Evolutionary conservation across 2,113 vertebrate species (phyloP).

Genomic region (Psettodes erumei): DNA sequence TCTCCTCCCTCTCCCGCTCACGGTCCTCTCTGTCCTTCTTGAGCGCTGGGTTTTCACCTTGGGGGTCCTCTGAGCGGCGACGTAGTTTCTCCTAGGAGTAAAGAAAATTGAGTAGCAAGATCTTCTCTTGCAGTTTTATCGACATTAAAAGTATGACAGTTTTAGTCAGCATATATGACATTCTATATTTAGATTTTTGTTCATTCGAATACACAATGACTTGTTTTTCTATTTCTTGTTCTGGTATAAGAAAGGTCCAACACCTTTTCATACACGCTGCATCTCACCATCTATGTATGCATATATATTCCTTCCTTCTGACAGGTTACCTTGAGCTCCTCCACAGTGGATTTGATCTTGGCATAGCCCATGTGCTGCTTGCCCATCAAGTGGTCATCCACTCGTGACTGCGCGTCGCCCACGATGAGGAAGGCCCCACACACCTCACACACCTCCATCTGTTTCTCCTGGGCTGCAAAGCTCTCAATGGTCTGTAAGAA

Average conservation of each 20-base stretch:
- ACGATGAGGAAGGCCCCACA: constrained; percentile 99
- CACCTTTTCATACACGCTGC: background rate
- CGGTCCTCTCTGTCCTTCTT: constrained; percentile 81
- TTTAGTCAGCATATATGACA: background rate
- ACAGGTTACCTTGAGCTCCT: constrained; percentile 94
- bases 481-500: constrained; percentile 93
- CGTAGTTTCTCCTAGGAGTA: constrained; percentile 82
- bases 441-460: constrained; percentile 99
- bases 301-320: too few species aligned
- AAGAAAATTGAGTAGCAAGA: background rate
- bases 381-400: constrained; percentile 99
- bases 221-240: background rate
- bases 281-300: background rate
- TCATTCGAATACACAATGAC: background rate
- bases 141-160: background rate
- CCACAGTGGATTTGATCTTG: constrained; percentile 98
- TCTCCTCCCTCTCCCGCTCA: constrained; percentile 82
- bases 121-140: background rate
- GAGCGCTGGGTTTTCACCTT: constrained; percentile 71
- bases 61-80: constrained; percentile 82
- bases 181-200: background rate
- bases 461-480: constrained; percentile 99
- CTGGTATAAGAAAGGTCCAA: background rate
- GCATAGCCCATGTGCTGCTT: constrained; percentile 99
- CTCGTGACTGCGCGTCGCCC: constrained; percentile 96